These are phyloP conservation scores for Hirtodrosophila trivittata DNA, from an alignment of 2,888 invertebrate genomes.

Conservation along the genomic window DNA sequence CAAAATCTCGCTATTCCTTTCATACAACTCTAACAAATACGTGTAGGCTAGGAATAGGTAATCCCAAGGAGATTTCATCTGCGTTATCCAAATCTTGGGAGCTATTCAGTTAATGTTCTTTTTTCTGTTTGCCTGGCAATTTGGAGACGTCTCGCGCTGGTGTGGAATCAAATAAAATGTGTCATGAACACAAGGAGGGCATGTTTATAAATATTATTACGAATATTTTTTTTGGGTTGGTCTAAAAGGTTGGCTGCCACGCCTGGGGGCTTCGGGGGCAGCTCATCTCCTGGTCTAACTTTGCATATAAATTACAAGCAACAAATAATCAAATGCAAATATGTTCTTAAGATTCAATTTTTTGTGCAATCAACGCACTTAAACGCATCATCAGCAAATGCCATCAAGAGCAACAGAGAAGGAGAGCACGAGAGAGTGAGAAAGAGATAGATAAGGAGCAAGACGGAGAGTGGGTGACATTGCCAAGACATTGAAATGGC, in stretches of 20 bases:
- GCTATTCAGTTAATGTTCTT: not conserved
- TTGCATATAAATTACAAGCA: constrained; percentile 78
- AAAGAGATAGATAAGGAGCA: not conserved
- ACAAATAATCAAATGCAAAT: constrained; percentile 80
- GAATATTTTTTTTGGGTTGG: not conserved
- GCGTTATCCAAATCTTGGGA: not conserved
- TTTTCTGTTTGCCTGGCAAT: constrained; percentile 20
- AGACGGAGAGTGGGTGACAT: constrained; percentile 8
- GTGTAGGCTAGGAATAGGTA: too few species aligned
- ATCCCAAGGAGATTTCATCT: too few species aligned
- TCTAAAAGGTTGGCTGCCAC: not conserved
- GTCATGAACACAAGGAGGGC: constrained; percentile 47
- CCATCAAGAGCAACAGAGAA: constrained; percentile 16
- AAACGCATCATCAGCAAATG: constrained; percentile 49
- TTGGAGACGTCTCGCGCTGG: constrained; percentile 11
- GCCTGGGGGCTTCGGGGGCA: not conserved
- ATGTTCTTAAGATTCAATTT: constrained; percentile 77
- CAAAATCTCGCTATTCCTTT: too few species aligned
- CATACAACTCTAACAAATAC: too few species aligned
- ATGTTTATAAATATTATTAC: constrained; percentile 29
- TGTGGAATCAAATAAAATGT: constrained; percentile 65
- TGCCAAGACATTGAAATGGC: constrained; percentile 47
- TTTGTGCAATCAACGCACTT: constrained; percentile 72
- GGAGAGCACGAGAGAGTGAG: not conserved
- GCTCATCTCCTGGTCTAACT: constrained; percentile 55